phyloP scores from a whole-genome alignment of 1,140 invertebrate genomes.

The Eueides isabella region DNA sequence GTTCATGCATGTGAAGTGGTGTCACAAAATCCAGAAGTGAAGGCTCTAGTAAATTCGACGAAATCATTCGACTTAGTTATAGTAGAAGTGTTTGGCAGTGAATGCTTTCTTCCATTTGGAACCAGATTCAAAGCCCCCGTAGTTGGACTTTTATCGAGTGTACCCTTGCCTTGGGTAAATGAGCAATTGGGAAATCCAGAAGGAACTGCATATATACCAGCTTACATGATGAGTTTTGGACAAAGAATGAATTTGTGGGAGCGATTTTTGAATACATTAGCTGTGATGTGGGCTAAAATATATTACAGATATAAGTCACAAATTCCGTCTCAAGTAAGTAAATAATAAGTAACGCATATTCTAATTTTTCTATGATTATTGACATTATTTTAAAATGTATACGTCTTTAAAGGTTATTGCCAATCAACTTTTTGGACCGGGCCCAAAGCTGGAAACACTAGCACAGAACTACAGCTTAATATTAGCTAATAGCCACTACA shows the following conservation, averaged over 20 bases:
- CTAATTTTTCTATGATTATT: not conserved
- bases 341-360: not conserved
- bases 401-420: constrained; percentile 54
- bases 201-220: constrained; percentile 83
- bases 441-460: constrained; percentile 80
- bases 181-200: constrained; percentile 85
- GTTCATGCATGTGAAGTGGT: constrained; percentile 72
- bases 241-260: constrained; percentile 84
- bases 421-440: constrained; percentile 74
- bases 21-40: constrained; percentile 64
- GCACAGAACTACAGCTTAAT: constrained; percentile 84
- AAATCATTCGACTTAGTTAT: constrained; percentile 86
- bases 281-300: constrained; percentile 64
- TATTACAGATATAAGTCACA: constrained; percentile 70
- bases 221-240: constrained; percentile 81
- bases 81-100: constrained; percentile 86
- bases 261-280: constrained; percentile 82
- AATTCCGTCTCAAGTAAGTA: constrained; percentile 68
- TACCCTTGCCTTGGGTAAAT: constrained; percentile 85
- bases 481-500: constrained; percentile 85
- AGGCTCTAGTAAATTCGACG: constrained; percentile 64
- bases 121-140: constrained; percentile 83
- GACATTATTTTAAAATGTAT: not conserved
- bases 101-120: constrained; percentile 83
- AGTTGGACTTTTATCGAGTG: constrained; percentile 83